Conservation (phyloP, 2,797 vertebrate genomes). For the Scyliorhinus canicula region DNA sequence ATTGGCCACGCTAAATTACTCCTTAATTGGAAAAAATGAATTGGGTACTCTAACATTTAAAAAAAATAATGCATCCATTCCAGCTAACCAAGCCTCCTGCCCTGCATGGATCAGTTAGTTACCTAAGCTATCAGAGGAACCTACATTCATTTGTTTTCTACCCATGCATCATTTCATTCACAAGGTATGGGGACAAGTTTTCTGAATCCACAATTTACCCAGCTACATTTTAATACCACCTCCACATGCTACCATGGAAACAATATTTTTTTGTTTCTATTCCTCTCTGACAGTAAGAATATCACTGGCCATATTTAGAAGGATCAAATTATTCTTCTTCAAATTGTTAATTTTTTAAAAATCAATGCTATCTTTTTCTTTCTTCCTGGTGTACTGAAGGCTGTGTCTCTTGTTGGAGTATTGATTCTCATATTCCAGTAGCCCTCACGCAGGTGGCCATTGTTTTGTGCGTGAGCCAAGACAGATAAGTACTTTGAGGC, state of each 20-base stretch:
- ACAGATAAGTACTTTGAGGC: background rate
- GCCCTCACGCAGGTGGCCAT: background rate
- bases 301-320: background rate
- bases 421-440: background rate
- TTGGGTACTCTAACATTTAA: too few species aligned
- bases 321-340: background rate
- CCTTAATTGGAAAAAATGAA: too few species aligned
- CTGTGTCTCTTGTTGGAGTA: background rate
- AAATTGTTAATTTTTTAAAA: background rate
- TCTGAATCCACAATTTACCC: background rate
- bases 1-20: too few species aligned
- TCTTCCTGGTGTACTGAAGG: background rate
- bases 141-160: background rate
- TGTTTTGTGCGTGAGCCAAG: background rate
- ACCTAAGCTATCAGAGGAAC: background rate
- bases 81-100: too few species aligned
- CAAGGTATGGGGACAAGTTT: background rate
- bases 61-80: too few species aligned
- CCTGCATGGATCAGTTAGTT: background rate
- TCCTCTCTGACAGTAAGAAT: background rate
- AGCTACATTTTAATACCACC: background rate
- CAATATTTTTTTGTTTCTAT: background rate
- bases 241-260: conserved; percentile 8
- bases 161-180: background rate
- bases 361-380: background rate